A percentile compares a stretch with the other conserved stretches of the same genome.
phyloP scores from a whole-genome alignment of 2,113 vertebrate genomes.

The Xiphophorus couchianus region DNA sequence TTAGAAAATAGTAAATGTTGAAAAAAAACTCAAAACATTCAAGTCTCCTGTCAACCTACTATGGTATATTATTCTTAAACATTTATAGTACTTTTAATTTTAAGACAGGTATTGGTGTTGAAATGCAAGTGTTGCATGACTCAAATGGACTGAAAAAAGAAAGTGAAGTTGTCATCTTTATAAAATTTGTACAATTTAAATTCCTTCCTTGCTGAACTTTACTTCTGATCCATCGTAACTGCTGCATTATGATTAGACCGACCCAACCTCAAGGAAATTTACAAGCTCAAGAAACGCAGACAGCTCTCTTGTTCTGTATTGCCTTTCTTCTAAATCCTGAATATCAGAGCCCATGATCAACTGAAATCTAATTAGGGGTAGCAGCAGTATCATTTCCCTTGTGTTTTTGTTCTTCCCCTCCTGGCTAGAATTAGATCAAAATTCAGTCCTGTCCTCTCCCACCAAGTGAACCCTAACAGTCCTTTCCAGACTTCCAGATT shows the following conservation, averaged over 20 bases:
- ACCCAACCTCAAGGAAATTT: neutral
- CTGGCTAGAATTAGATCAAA: conserved; percentile 61
- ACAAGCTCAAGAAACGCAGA: neutral
- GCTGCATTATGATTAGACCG: neutral
- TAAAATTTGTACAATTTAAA: too few species aligned
- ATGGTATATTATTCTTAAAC: neutral
- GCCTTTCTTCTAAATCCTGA: neutral
- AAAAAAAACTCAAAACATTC: neutral
- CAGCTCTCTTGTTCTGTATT: neutral
- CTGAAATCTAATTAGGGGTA: conserved; percentile 40
- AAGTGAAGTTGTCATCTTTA: too few species aligned
- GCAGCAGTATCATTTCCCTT: conserved; percentile 43
- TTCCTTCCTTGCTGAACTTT: neutral
- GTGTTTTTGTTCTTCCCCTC: conserved; percentile 19
- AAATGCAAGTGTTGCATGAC: too few species aligned
- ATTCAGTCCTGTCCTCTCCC: conserved; percentile 52
- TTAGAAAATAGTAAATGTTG: neutral
- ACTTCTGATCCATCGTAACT: neutral
- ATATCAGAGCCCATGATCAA: conserved; percentile 8
- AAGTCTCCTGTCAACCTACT: neutral
- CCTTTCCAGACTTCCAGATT: conserved; percentile 72
- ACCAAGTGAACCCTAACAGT: conserved; percentile 57
- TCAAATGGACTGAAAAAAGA: too few species aligned
- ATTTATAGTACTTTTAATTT: too few species aligned
- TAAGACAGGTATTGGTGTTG: too few species aligned